phyloP scores from a whole-genome alignment of 30 jellyfish, hydroid and myxozoan species.

The Hydractinia echinata region DNA sequence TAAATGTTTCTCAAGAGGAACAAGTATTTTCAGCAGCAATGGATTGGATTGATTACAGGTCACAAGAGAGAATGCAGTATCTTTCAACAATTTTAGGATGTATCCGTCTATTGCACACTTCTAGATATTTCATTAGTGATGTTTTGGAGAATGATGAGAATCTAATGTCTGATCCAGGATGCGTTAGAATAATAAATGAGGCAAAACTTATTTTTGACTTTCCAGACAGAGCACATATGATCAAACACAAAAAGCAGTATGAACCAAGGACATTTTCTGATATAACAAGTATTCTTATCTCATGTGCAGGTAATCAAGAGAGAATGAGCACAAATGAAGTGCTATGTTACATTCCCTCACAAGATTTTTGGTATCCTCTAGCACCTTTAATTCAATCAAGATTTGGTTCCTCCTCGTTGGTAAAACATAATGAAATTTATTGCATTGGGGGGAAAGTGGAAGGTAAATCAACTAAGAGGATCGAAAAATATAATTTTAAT shows the following conservation, averaged over 20 bases:
- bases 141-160: slow-evolving; percentile 47
- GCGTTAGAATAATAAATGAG: slow-evolving; percentile 44
- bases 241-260: slow-evolving; percentile 15
- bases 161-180: slow-evolving; percentile 46
- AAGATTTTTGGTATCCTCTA: slow-evolving; percentile 95
- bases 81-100: slow-evolving; percentile 41
- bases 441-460: slow-evolving; percentile 83
- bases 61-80: slow-evolving; percentile 35
- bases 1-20: slow-evolving; percentile 72
- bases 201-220: slow-evolving; percentile 56
- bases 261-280: slow-evolving; percentile 54
- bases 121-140: slow-evolving; percentile 78
- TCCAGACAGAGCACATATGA: slow-evolving; percentile 61
- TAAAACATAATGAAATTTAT: slow-evolving; percentile 39
- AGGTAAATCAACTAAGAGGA: slow-evolving; percentile 41
- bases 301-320: slow-evolving; percentile 92
- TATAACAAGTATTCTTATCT: slow-evolving; percentile 43
- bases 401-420: slow-evolving; percentile 45
- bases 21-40: slow-evolving; percentile 65
- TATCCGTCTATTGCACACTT: slow-evolving; percentile 63
- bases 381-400: slow-evolving; percentile 72
- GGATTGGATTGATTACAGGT: slow-evolving; percentile 67
- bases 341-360: slow-evolving; percentile 78
- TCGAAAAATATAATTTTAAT: slow-evolving; percentile 61
- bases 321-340: slow-evolving; percentile 85